A percentile compares a stretch with the other conserved stretches of the same genome.
These are phyloP conservation scores for Rhea americana DNA, from an alignment of 2,113 vertebrate species.

Conservation along the genomic window DNA sequence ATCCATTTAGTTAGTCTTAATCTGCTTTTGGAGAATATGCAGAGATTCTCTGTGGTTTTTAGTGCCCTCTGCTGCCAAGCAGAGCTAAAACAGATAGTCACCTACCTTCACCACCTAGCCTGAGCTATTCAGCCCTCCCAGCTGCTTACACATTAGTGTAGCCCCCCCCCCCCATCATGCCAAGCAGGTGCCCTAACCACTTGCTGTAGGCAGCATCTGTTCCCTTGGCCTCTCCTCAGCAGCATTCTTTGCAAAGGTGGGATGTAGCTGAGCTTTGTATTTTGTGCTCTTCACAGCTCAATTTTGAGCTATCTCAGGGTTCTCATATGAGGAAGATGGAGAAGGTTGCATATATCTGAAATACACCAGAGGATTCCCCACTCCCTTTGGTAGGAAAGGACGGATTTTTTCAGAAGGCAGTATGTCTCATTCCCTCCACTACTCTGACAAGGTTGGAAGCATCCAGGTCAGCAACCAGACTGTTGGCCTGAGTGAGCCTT, in stretches of 20 bases:
- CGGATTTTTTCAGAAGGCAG: not conserved
- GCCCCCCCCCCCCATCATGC: too few species aligned
- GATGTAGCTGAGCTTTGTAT: not conserved
- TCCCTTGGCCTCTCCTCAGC: not conserved
- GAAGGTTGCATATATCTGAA: not conserved
- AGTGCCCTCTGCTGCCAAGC: constrained; percentile 49
- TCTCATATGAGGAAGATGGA: not conserved
- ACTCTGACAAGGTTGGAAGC: not conserved
- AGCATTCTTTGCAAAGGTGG: rapidly evolving
- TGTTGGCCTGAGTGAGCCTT: constrained; percentile 23
- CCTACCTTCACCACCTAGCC: not conserved
- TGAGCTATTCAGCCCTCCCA: too few species aligned
- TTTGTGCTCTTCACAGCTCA: not conserved
- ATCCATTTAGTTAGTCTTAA: not conserved
- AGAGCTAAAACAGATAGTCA: not conserved
- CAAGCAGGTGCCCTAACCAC: not conserved
- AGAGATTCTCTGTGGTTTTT: not conserved
- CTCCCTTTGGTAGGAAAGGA: not conserved
- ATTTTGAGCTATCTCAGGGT: not conserved
- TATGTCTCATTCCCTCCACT: rapidly evolving
- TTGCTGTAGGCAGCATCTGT: not conserved
- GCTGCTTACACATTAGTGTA: too few species aligned
- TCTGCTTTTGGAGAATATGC: not conserved
- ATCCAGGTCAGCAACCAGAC: not conserved
- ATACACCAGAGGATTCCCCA: not conserved